These are phyloP conservation scores for Phyllotis vaccarum DNA, from an alignment of 2,797 vertebrate species.

Conservation along the genomic window DNA sequence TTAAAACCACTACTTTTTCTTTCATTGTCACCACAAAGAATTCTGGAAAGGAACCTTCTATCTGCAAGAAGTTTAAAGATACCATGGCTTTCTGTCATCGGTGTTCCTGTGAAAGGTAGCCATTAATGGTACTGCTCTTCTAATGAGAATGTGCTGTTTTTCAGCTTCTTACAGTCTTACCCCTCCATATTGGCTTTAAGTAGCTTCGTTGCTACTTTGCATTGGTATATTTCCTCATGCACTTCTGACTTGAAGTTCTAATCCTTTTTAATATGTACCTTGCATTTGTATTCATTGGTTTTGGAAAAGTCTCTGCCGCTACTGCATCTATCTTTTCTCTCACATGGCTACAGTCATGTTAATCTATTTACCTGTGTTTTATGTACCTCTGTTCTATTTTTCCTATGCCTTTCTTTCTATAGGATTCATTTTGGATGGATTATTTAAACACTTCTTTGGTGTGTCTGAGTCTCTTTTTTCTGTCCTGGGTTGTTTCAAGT, in stretches of 20 bases:
- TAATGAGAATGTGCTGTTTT: neutral
- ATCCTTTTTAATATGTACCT: neutral
- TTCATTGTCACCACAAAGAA: neutral
- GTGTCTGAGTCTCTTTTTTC: neutral
- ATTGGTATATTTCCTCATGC: neutral
- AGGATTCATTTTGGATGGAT: neutral
- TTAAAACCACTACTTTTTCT: neutral
- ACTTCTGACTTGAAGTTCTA: neutral
- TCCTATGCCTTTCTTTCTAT: neutral
- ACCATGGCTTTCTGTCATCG: neutral
- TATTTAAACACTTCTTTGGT: constrained; percentile 5
- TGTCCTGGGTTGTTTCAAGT: neutral
- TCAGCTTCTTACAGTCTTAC: neutral
- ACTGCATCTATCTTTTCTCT: neutral
- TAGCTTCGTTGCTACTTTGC: neutral
- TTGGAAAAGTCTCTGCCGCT: neutral
- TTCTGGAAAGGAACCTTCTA: neutral
- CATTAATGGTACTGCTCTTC: neutral
- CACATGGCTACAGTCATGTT: no score
- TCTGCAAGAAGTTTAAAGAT: neutral
- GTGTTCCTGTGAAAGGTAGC: neutral
- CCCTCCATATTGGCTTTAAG: neutral
- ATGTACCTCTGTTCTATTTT: neutral
- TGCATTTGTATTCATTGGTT: neutral
- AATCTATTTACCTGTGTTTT: neutral